These are phyloP conservation scores for Sebastes steindachneri DNA, from an alignment of 2,797 vertebrate genomes.

Conservation along the genomic window DNA sequence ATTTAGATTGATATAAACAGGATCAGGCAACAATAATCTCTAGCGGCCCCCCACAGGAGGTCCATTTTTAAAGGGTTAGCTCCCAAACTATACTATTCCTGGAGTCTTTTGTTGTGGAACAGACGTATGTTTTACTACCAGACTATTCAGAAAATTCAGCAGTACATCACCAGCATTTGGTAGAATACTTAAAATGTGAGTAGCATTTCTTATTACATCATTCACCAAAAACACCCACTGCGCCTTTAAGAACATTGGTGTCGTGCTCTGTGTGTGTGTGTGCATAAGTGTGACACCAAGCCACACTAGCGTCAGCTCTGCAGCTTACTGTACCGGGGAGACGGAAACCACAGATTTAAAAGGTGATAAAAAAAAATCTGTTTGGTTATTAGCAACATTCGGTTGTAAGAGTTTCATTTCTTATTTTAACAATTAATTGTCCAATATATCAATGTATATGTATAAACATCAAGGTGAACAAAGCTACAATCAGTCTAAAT, in stretches of 20 bases:
- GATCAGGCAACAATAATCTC: no score
- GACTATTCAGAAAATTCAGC: not conserved
- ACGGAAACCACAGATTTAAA: not conserved
- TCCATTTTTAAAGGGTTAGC: not conserved
- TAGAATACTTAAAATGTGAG: not conserved
- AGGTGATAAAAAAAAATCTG: not conserved
- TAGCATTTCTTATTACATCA: slow-evolving; percentile 1
- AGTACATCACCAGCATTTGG: not conserved
- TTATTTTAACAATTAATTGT: not conserved
- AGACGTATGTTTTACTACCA: not conserved
- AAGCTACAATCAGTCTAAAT: not conserved
- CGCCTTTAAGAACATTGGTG: slow-evolving; percentile 36
- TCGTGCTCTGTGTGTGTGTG: slow-evolving; percentile 13
- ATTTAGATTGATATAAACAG: no score
- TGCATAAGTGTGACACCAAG: slow-evolving; percentile 12
- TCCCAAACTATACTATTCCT: not conserved
- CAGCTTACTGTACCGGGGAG: not conserved
- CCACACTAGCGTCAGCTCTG: not conserved
- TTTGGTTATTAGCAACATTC: not conserved
- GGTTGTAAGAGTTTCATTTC: not conserved
- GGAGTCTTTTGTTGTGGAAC: not conserved
- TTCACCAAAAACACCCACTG: not conserved
- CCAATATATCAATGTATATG: not conserved
- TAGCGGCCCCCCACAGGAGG: rapidly evolving
- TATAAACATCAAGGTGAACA: not conserved